Percentiles rank a stretch among this genome's conserved stretches.
Conservation (phyloP, 2,888 invertebrate species). For the Teinopalpus imperialis region DNA sequence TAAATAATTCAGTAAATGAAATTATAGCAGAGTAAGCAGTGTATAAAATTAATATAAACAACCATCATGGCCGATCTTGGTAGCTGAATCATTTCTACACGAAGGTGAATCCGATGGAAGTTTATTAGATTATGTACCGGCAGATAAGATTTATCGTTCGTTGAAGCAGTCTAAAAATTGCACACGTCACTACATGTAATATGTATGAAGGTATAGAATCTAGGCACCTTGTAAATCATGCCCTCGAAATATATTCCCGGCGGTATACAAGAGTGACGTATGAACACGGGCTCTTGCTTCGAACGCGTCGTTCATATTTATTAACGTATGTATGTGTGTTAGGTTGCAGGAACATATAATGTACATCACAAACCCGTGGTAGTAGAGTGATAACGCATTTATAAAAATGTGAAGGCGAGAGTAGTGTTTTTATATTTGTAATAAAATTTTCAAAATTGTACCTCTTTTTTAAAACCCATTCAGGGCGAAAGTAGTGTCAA, state of each 20-base stretch:
- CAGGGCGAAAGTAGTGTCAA: no score
- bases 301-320: slow-evolving; percentile 13
- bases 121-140: slow-evolving; percentile 65
- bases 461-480: no score
- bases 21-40: slow-evolving; percentile 71
- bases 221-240: slow-evolving; percentile 23
- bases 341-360: no score
- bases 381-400: no score
- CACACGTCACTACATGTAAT: slow-evolving; percentile 46
- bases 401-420: no score
- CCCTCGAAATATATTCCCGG: slow-evolving; percentile 26
- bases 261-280: slow-evolving; percentile 19
- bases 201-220: slow-evolving; percentile 11
- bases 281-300: slow-evolving; percentile 12
- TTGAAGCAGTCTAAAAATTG: slow-evolving; percentile 67
- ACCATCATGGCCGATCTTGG: slow-evolving; percentile 55
- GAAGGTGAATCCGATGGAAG: slow-evolving; percentile 71
- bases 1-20: slow-evolving; percentile 70
- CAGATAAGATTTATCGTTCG: slow-evolving; percentile 72
- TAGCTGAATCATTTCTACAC: slow-evolving; percentile 60
- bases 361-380: no score
- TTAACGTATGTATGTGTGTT: no score
- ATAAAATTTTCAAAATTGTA: no score
- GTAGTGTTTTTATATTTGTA: no score
- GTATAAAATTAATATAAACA: slow-evolving; percentile 66